phyloP scores from a whole-genome alignment of 1,140 invertebrate species.

The Macrocentrus cingulum region DNA sequence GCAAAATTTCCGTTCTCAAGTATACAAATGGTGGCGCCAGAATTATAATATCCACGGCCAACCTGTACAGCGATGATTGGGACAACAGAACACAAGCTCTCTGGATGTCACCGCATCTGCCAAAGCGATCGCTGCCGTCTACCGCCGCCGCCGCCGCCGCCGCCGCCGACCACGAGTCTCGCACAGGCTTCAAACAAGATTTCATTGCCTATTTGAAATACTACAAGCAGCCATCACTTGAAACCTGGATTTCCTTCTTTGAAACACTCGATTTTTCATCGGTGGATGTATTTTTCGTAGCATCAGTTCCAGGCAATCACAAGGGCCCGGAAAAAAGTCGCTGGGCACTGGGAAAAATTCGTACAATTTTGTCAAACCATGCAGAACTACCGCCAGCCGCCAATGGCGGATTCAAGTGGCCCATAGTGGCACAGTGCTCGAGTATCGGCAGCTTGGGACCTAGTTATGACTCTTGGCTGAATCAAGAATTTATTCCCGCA shows the following conservation, averaged over 20 bases:
- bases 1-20: constrained; percentile 88
- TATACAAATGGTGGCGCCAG: constrained; percentile 81
- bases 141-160: constrained; percentile 60
- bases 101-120: constrained; percentile 85
- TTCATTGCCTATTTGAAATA: constrained; percentile 78
- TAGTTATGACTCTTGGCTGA: constrained; percentile 70
- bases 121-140: constrained; percentile 60
- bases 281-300: constrained; percentile 83
- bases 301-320: constrained; percentile 81
- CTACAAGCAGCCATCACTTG: constrained; percentile 71
- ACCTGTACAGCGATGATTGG: constrained; percentile 91
- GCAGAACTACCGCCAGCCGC: constrained; percentile 60
- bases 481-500: constrained; percentile 66
- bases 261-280: constrained; percentile 75
- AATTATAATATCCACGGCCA: constrained; percentile 89
- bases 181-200: constrained; percentile 83
- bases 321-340: constrained; percentile 57
- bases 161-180: constrained; percentile 72
- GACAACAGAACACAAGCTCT: constrained; percentile 87
- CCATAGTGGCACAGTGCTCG: constrained; percentile 81
- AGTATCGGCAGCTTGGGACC: constrained; percentile 86
- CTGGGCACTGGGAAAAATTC: constrained; percentile 76
- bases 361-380: constrained; percentile 66
- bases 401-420: constrained; percentile 65
- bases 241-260: constrained; percentile 75